These are phyloP conservation scores for Belgica antarctica DNA, from an alignment of 2,888 invertebrate genomes.

Conservation along the genomic window DNA sequence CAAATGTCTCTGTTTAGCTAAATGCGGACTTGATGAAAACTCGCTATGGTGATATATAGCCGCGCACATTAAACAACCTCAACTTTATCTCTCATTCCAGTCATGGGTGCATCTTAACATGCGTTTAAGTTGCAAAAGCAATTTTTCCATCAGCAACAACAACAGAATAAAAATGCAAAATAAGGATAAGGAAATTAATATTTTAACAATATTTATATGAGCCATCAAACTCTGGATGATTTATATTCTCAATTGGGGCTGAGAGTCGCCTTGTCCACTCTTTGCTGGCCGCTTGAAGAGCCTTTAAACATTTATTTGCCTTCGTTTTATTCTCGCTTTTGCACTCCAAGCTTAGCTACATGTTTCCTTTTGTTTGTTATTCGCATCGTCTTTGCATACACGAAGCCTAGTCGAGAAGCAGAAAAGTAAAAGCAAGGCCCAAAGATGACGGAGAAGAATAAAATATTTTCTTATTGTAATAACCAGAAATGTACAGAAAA, in stretches of 20 bases:
- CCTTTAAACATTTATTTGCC: neutral
- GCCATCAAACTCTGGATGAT: conserved; percentile 36
- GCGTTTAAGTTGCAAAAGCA: too few relatives aligned
- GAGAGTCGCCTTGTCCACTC: neutral
- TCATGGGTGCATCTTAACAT: too few relatives aligned
- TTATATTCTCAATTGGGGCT: conserved; percentile 34
- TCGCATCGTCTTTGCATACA: neutral
- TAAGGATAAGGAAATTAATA: conserved; percentile 42
- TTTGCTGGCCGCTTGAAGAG: neutral
- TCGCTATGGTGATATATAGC: neutral
- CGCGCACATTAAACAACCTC: too few relatives aligned
- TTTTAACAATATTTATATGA: conserved; percentile 39
- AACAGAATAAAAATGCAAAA: conserved; percentile 38
- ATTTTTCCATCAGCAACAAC: too few relatives aligned
- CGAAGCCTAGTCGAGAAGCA: neutral
- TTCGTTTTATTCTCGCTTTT: neutral
- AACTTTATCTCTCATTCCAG: too few relatives aligned
- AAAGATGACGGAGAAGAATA: neutral
- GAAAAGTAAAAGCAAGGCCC: neutral
- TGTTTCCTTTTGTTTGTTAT: conserved; percentile 19
- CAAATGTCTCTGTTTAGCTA: too few relatives aligned
- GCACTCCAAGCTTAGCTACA: neutral
- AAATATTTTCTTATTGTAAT: conserved; percentile 27
- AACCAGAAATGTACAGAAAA: conserved; percentile 5
- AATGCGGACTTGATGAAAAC: neutral